Evolutionary conservation across 2,797 vertebrate genomes (phyloP), one percentile per base, ranked within the genome.

Genomic region (Pangasius krempfi): DNA sequence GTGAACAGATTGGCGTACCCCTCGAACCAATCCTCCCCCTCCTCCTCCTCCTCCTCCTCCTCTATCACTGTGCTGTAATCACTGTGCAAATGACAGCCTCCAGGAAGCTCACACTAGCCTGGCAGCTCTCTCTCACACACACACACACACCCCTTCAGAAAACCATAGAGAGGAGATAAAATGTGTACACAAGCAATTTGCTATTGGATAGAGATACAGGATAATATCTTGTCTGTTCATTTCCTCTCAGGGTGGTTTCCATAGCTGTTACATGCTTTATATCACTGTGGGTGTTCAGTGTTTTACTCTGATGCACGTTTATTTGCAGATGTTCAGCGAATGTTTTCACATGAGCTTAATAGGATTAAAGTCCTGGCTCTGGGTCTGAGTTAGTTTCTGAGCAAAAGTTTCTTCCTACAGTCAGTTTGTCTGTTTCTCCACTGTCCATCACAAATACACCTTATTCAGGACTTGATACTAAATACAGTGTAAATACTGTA

Each of bases 161-260:
- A 88, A 87, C 86, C 89, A 82, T 44, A 81, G 78, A 72, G 82
- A 82, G 47, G 78, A 60, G 86, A 89, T 82, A 70, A 84, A 89
- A 84, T 86, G 86, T 73, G 90, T n/a, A 86, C 66, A 88, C 87
- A 78, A 89, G 76, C 52, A 90, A 86, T 91, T 86, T 78, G 82
- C 91, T 86, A 88, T 84, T 80, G 79, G 90, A 93, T 88, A 44
- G 90, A 90, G 80, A 90, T 30, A 88, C 76, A n/a, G 56, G 87
- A 92, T 89, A 87, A 78, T 85, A 90, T 87, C 85, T 90, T 80
- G 84, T 78, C 64, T 84, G 79, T 91, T 92, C 88, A 90, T 91
- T 93, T 91, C 90, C 89, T 81, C 50, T 87, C 86, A 50, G 58
- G 6, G 33, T 9, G 10, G 58, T 73, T 90, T 88, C 88, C 86